Evolutionary conservation across 1,140 invertebrate genomes (phyloP), one percentile per base, ranked within the genome.

Genomic region (Drosophila burlai): DNA sequence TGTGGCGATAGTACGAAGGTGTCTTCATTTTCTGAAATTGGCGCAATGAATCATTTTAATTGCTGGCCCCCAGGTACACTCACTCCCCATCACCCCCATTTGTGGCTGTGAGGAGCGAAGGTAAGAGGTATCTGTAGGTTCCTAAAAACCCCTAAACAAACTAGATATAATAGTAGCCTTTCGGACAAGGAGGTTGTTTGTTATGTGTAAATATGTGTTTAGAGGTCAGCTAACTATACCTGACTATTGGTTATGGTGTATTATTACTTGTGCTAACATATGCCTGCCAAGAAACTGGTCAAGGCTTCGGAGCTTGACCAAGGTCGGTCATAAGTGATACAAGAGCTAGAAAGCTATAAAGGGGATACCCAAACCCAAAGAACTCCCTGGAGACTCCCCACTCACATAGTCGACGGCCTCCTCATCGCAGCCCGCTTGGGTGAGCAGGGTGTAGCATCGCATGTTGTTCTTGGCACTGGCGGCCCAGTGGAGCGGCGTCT

Each of bases 401-500:
- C 95, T 95, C 94, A 98, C 98, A 92, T 97, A 96, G 93, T 99
- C 98, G 10, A 96, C 92, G 78, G 96, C 94, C 66, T 95, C 95
- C 92, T 97, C 95, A 80, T 97, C 96, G 8, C 97, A 96, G 29
- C 97, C 97, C 24, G 95, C 92, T 71, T 96, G 94, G 2, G 96
- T 93, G 0, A 98, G 93, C 43, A 96, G 95, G 76, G 97, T 95
- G 80, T 96, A 98, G 63, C 95, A 95, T 62, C 94, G 93, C 66
- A 95, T 95, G 43, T 96, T 95, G 80, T 97, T 96, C 84, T 96
- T 96, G 43, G 95, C 93, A 13, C 95, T 94, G 5, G 97, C 97
- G 0, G 98, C 96, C 81, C 98, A 99, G 94, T 99, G 98, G 38
- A 99, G 93, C 0, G 99, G 96, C 4, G 97, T 98, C 76, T 97